Conservation (phyloP, 2,797 vertebrate species). For the Pachyuromys duprasi region DNA sequence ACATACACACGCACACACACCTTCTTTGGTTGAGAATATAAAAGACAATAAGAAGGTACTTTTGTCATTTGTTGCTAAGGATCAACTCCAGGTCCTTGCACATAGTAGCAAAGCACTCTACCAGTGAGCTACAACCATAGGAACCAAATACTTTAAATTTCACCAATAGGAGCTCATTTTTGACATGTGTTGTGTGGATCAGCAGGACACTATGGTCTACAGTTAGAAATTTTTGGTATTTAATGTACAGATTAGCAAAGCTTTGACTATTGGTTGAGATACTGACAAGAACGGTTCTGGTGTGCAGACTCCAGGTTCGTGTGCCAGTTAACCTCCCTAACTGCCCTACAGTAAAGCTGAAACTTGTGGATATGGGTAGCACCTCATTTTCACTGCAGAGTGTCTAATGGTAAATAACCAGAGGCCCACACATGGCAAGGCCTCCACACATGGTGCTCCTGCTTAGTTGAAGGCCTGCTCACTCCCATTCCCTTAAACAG, state of each 20-base stretch:
- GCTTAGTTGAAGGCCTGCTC: not conserved
- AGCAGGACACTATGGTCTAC: not conserved
- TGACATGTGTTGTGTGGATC: not conserved
- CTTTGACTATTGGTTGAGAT: not conserved
- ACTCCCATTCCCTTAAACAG: not conserved
- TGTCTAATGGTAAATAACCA: not conserved
- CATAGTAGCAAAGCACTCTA: not conserved
- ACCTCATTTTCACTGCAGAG: not conserved
- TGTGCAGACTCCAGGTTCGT: not conserved
- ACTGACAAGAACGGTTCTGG: not conserved
- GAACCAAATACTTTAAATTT: not conserved
- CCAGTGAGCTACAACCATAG: not conserved
- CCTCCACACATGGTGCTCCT: not conserved
- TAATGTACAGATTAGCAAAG: not conserved
- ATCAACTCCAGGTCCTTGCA: not conserved
- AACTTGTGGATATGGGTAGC: not conserved
- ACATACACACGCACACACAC: not conserved
- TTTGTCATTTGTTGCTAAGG: not conserved
- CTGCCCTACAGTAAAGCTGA: not conserved
- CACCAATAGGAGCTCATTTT: constrained; percentile 6
- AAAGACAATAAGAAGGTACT: not conserved
- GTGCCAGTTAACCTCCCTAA: not conserved
- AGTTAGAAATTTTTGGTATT: constrained; percentile 9
- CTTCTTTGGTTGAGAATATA: not conserved
- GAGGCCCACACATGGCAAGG: not conserved